A percentile compares a stretch with the other conserved stretches of the same genome.
phyloP scores from a whole-genome alignment of 2,888 invertebrate genomes.

The Hypercompe scribonia region DNA sequence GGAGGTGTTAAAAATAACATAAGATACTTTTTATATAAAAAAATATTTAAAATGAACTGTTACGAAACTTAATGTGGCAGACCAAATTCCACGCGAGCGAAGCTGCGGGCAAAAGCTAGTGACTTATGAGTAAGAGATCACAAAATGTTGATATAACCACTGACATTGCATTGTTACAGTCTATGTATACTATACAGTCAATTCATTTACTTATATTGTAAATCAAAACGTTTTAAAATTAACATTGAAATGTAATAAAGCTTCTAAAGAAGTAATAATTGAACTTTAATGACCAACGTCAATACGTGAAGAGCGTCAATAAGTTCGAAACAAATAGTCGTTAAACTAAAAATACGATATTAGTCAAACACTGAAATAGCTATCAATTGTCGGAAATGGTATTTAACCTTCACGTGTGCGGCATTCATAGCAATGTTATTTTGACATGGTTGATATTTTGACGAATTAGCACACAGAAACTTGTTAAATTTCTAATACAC shows the following conservation, averaged over 20 bases:
- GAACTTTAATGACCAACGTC: slow-evolving; percentile 4
- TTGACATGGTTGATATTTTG: background rate
- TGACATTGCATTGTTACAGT: background rate
- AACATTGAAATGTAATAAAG: background rate
- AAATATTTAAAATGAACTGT: too few species aligned
- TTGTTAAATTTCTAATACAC: background rate
- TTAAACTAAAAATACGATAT: slow-evolving; percentile 19
- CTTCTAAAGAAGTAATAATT: background rate
- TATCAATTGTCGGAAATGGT: slow-evolving; percentile 30
- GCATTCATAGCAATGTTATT: slow-evolving; percentile 31
- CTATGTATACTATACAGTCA: background rate
- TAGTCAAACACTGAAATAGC: slow-evolving; percentile 26
- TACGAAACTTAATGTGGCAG: too few species aligned
- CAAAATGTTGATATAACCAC: too few species aligned
- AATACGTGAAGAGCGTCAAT: slow-evolving; percentile 13
- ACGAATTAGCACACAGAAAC: background rate
- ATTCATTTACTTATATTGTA: background rate
- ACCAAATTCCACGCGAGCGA: too few species aligned
- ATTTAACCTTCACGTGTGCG: slow-evolving; percentile 35
- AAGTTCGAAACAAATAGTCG: slow-evolving; percentile 1
- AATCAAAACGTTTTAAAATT: background rate
- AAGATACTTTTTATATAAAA: too few species aligned
- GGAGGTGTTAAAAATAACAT: too few species aligned
- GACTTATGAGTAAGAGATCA: too few species aligned
- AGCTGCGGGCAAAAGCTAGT: too few species aligned